Percentiles rank a stretch among this genome's conserved stretches.
Conservation (phyloP, 2,888 invertebrate species). For the Pandemis corylana region DNA sequence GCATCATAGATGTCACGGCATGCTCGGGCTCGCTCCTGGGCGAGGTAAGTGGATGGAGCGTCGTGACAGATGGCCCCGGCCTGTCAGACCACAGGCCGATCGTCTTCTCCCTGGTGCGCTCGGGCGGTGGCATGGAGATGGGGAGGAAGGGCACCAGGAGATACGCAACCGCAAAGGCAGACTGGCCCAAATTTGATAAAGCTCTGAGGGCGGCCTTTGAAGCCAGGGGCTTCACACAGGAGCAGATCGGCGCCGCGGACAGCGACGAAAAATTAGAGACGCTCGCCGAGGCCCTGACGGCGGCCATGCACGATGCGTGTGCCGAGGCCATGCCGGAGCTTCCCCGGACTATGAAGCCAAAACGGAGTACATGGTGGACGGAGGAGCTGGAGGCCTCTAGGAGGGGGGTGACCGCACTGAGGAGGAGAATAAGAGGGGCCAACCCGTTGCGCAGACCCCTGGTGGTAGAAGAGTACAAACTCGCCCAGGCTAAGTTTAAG, state of each 20-base stretch:
- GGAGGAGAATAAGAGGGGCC: background rate
- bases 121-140: too few species aligned
- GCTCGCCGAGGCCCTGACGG: background rate
- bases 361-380: background rate
- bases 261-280: too few species aligned
- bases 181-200: background rate
- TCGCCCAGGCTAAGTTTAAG: background rate
- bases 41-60: constrained; percentile 25
- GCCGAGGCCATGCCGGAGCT: background rate
- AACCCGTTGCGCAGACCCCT: background rate
- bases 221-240: background rate
- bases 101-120: background rate
- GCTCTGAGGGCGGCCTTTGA: too few species aligned
- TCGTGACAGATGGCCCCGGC: background rate
- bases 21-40: constrained; percentile 30
- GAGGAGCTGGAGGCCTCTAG: background rate
- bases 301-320: background rate
- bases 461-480: background rate
- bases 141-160: background rate
- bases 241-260: background rate
- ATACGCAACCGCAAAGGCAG: background rate
- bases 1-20: constrained; percentile 19
- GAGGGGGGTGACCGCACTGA: background rate
- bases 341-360: too few species aligned
- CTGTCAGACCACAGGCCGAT: constrained; percentile 40